Conservation (phyloP, 2,797 vertebrate species). For the Acanthornis magna region DNA sequence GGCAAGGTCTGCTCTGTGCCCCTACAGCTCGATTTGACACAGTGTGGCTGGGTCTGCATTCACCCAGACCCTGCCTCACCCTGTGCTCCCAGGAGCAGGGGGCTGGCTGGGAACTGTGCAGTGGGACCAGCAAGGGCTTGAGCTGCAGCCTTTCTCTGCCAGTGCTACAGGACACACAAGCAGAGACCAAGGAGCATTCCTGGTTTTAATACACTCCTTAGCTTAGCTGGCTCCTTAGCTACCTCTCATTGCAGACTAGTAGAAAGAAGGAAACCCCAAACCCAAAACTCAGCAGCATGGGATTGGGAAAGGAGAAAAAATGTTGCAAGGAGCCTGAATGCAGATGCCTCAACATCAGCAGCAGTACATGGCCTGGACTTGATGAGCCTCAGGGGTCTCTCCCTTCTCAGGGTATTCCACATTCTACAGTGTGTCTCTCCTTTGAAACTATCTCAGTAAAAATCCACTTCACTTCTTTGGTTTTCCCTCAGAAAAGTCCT, state of each 20-base stretch:
- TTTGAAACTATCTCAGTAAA: neutral
- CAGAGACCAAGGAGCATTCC: neutral
- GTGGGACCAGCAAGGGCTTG: neutral
- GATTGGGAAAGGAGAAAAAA: neutral
- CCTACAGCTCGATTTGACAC: rapidly evolving
- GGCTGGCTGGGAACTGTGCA: neutral
- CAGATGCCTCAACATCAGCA: neutral
- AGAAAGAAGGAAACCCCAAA: neutral
- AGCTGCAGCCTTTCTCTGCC: neutral
- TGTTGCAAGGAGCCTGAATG: neutral
- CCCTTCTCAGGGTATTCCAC: neutral
- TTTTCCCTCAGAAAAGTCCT: neutral
- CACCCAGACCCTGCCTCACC: neutral
- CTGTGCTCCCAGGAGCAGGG: neutral
- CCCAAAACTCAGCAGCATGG: neutral
- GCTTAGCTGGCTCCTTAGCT: too few relatives aligned
- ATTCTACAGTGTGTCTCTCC: neutral
- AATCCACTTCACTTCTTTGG: neutral
- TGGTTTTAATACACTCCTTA: neutral
- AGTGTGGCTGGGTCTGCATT: neutral
- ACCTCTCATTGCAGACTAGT: neutral
- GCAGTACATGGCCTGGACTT: neutral
- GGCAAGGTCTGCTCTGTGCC: neutral
- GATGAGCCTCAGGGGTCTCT: neutral
- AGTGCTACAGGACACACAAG: neutral